Percentiles rank a stretch among this genome's conserved stretches.
Conservation (phyloP, 2,888 invertebrate genomes). For the Osmoderma eremita region DNA sequence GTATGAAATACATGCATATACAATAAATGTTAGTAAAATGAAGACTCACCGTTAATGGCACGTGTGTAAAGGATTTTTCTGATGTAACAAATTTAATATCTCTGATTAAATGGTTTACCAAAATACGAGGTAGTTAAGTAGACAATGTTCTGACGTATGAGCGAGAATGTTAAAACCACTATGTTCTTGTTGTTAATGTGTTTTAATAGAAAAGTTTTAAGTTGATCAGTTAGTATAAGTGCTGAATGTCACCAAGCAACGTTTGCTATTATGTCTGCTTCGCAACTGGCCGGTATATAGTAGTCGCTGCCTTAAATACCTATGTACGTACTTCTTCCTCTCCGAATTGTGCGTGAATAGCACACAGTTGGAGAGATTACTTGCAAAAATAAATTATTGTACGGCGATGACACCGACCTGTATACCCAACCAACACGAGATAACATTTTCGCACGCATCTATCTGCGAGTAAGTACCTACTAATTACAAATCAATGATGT, state of each 20-base stretch:
- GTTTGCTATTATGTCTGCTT: neutral
- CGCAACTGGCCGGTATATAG: constrained; percentile 24
- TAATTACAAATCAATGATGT: too few species aligned
- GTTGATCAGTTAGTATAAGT: neutral
- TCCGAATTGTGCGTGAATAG: constrained; percentile 11
- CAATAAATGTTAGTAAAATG: constrained; percentile 8
- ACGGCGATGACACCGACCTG: constrained; percentile 11
- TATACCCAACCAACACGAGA: constrained; percentile 6
- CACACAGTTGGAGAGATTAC: neutral
- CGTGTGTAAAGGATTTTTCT: constrained; percentile 28
- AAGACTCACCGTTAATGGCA: constrained; percentile 32
- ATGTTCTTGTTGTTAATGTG: neutral
- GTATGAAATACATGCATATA: neutral
- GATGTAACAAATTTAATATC: constrained; percentile 14
- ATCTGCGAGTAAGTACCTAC: neutral
- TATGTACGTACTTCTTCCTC: constrained; percentile 30
- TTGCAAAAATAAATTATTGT: constrained; percentile 17
- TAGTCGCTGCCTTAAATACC: constrained; percentile 30
- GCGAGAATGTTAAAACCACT: neutral
- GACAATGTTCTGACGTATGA: constrained; percentile 14
- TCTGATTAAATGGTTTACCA: constrained; percentile 20
- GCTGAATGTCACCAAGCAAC: constrained; percentile 2
- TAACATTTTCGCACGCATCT: neutral
- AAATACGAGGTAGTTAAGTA: neutral
- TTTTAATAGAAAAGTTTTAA: constrained; percentile 7